Evolutionary conservation across 2,888 invertebrate species (phyloP).

Genomic region (Zaprionus lineosus): DNA sequence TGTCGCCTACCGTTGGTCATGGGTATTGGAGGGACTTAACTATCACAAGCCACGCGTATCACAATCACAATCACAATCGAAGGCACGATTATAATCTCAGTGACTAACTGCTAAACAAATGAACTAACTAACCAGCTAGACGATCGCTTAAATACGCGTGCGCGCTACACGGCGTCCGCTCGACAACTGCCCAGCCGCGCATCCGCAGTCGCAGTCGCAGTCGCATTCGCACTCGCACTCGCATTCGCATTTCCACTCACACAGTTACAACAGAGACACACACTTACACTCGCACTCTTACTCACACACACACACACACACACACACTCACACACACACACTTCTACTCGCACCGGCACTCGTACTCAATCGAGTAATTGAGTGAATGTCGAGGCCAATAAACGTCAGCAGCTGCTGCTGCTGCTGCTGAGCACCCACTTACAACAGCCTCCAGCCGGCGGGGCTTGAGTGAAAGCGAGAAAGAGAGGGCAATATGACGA

Average conservation of each 20-base stretch:
- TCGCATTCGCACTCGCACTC: conserved; percentile 16
- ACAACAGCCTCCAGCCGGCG: conserved; percentile 26
- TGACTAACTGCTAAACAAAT: neutral
- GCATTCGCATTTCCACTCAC: conserved; percentile 32
- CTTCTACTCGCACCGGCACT: no score
- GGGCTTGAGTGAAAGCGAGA: neutral
- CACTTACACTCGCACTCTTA: conserved; percentile 42
- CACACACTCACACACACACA: conserved; percentile 2
- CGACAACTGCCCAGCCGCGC: conserved; percentile 44
- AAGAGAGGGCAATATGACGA: neutral
- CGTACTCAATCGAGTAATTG: conserved; percentile 44
- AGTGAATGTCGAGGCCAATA: conserved; percentile 27
- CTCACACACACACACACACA: conserved; percentile 22
- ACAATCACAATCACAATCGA: neutral
- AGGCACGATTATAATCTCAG: neutral
- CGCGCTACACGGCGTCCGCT: conserved; percentile 34
- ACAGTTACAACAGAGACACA: conserved; percentile 42
- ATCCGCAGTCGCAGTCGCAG: conserved; percentile 39
- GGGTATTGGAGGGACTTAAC: conserved; percentile 5
- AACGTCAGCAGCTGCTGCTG: conserved; percentile 6
- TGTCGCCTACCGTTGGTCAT: conserved; percentile 39
- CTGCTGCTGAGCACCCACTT: neutral
- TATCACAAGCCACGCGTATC: neutral
- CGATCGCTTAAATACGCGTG: conserved; percentile 30
- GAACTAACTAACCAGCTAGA: neutral